Evolutionary conservation across 2,888 invertebrate genomes (phyloP).

Genomic region (Ypsolopha sequella): DNA sequence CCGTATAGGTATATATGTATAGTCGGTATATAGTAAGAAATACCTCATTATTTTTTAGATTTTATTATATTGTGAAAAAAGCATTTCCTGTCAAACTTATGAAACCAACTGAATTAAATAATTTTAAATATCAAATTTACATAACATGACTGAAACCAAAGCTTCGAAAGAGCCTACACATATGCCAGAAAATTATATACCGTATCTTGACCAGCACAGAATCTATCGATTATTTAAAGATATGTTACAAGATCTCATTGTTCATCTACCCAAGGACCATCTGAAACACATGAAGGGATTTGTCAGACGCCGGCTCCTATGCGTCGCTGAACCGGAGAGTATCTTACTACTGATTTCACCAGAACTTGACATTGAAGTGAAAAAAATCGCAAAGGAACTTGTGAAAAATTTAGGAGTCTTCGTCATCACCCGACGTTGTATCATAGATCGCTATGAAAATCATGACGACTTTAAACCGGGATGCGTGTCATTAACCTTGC

Average conservation of each 20-base stretch:
- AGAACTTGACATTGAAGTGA: slow-evolving; percentile 40
- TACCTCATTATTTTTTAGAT: no score
- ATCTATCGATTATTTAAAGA: slow-evolving; percentile 73
- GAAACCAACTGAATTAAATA: no score
- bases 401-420: slow-evolving; percentile 48
- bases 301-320: slow-evolving; percentile 53
- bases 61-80: no score
- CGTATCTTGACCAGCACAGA: slow-evolving; percentile 73
- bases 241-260: slow-evolving; percentile 27
- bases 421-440: slow-evolving; percentile 47
- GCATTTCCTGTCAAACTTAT: no score
- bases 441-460: slow-evolving; percentile 56
- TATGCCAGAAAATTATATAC: no score
- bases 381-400: slow-evolving; percentile 33
- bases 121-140: no score
- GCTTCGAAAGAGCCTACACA: no score
- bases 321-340: slow-evolving; percentile 60
- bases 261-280: slow-evolving; percentile 74
- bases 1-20: no score
- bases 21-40: no score
- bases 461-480: slow-evolving; percentile 44
- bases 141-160: no score
- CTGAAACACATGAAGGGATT: slow-evolving; percentile 73
- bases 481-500: slow-evolving; percentile 35
- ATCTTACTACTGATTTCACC: slow-evolving; percentile 69